phyloP scores from a whole-genome alignment of 2,797 vertebrate species.

The Denticeps clupeoides region DNA sequence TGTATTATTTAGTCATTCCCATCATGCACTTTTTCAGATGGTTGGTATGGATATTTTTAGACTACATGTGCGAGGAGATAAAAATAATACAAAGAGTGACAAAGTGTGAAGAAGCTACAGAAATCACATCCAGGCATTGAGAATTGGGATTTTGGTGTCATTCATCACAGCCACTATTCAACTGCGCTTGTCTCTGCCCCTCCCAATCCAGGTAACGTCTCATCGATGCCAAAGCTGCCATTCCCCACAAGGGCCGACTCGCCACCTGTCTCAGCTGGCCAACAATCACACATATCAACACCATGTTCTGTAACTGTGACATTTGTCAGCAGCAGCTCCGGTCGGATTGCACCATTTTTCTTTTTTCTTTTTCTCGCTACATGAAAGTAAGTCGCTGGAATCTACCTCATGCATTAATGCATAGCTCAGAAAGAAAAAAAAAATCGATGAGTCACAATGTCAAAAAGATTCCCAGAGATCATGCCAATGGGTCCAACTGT shows the following conservation, averaged over 20 bases:
- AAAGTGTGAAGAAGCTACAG: too few species aligned
- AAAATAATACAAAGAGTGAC: too few species aligned
- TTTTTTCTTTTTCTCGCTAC: too few species aligned
- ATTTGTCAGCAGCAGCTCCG: conserved; percentile 25
- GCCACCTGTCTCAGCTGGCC: background rate
- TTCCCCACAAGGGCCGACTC: background rate
- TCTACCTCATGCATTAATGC: conserved; percentile 33
- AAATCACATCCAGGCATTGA: too few species aligned
- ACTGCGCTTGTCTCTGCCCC: background rate
- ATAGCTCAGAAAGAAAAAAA: too few species aligned
- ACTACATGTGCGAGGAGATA: too few species aligned
- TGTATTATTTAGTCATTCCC: too few species aligned
- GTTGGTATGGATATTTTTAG: too few species aligned
- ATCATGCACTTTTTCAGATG: too few species aligned
- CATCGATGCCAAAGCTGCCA: background rate
- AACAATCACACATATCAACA: conserved; percentile 12
- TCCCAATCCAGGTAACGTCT: too few species aligned
- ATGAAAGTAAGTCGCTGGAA: conserved; percentile 19
- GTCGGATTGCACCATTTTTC: background rate
- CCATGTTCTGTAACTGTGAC: conserved; percentile 24
- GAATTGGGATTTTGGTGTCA: background rate
- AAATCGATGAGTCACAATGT: conserved; percentile 6
- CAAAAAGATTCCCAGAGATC: background rate
- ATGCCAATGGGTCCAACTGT: conserved; percentile 4
- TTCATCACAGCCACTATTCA: background rate